Conservation (phyloP, 2,888 invertebrate genomes). For the Notodonta ziczac region DNA sequence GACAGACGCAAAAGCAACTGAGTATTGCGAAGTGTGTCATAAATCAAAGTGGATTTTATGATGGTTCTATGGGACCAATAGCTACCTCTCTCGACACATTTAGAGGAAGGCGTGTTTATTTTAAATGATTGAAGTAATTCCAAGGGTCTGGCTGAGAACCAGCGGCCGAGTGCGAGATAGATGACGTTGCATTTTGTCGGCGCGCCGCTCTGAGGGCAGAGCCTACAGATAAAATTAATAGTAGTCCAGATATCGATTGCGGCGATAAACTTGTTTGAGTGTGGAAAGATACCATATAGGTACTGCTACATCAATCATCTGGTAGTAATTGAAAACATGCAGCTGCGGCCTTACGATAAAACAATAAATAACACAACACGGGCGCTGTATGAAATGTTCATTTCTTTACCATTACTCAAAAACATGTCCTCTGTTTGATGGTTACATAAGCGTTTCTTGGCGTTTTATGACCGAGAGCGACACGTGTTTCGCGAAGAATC, state of each 20-base stretch:
- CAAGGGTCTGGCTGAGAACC: conserved; percentile 55
- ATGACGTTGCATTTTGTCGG: conserved; percentile 73
- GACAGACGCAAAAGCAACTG: conserved; percentile 58
- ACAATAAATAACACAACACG: conserved; percentile 55
- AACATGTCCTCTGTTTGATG: conserved; percentile 36
- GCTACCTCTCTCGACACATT: conserved; percentile 59
- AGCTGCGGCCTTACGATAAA: conserved; percentile 60
- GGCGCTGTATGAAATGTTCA: conserved; percentile 38
- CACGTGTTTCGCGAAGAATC: conserved; percentile 75
- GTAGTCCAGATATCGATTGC: conserved; percentile 69
- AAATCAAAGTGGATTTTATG: conserved; percentile 69
- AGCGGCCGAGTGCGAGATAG: conserved; percentile 62
- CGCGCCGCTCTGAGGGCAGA: conserved; percentile 51
- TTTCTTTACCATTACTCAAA: conserved; percentile 43
- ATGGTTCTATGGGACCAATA: conserved; percentile 54
- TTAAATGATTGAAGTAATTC: conserved; percentile 73
- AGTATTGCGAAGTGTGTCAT: conserved; percentile 54
- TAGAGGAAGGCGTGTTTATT: conserved; percentile 74
- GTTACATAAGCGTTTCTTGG: conserved; percentile 42
- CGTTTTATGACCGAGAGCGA: conserved; percentile 59
- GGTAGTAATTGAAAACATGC: conserved; percentile 73
- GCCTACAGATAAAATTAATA: conserved; percentile 73
- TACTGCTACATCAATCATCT: conserved; percentile 69
- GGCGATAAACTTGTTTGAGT: conserved; percentile 73
- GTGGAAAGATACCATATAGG: conserved; percentile 62